phyloP scores from a whole-genome alignment of 2,797 vertebrate species.

The Choloepus didactylus region DNA sequence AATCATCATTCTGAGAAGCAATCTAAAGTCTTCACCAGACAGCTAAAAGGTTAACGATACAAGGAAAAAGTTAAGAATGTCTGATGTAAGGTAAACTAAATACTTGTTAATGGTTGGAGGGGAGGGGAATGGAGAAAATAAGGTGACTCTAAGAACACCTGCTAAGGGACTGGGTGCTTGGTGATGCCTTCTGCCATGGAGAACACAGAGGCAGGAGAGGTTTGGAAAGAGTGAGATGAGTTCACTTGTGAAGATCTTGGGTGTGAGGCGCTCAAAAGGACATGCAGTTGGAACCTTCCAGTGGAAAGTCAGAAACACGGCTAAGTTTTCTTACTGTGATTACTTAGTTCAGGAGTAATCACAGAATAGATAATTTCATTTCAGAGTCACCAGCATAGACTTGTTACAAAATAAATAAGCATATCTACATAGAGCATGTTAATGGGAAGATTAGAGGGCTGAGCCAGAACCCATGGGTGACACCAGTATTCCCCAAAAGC shows the following conservation, averaged over 20 bases:
- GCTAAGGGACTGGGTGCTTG: accelerated
- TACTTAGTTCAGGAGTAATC: background rate
- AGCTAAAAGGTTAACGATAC: background rate
- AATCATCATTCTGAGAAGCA: slow-evolving; percentile 43
- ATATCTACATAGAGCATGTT: background rate
- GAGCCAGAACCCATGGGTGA: background rate
- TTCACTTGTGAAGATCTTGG: background rate
- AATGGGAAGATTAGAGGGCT: too few relatives aligned
- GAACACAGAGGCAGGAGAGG: background rate
- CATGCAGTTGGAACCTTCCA: background rate
- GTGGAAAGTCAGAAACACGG: background rate
- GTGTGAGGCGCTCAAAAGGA: background rate
- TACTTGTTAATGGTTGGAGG: background rate
- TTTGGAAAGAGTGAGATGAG: background rate
- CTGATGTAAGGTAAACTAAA: background rate
- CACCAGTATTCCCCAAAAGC: background rate
- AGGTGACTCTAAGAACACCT: background rate
- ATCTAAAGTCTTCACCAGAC: background rate
- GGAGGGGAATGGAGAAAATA: background rate
- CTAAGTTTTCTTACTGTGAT: background rate
- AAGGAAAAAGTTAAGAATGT: background rate
- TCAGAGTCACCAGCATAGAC: background rate
- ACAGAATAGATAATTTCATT: background rate
- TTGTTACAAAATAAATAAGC: background rate
- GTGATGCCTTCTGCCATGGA: background rate